Base-by-base conservation (phyloP, 2,888 invertebrate genomes). In the Teleiodes luculella region DNA sequence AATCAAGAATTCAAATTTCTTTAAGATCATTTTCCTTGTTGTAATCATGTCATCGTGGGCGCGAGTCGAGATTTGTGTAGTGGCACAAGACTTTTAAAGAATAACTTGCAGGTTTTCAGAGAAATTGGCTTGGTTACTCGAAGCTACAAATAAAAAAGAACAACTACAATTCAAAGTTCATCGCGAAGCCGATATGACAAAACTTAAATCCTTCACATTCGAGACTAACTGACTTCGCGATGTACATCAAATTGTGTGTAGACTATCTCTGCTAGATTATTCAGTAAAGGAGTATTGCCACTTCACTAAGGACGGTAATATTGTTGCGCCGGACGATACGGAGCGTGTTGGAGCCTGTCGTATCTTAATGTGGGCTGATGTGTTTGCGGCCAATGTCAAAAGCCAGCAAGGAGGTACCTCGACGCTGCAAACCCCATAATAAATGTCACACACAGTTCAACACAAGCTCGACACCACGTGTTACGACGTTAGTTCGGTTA, bases 321-420 rank as follows among this genome's bases (percentile, higher is more conserved):
- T 68, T 87, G 87, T 66, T 86, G 88, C 81, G 83, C 66, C 65
- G 83, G 80, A 60, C 71, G 84, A 80, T 83, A 88, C 79, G 86
- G 75, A 70, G 86, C 76, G 73, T 80, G 76, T 65, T 72, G 85
- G 65, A 72, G 76, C 75, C 87, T 82, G 79, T 77, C 82, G 85
- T 83, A 85, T 86, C 86, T 82, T 86, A 88, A 65, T 76, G 85
- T 72, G 76, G 83, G 80, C 83, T 83, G 86, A 72, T 73, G 75
- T 71, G 72, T 68, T 70, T 77, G 78, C 78, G 83, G 86, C 85
- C 86, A 85, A 79, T 88, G 90, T 90, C 90, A 90, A 90, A 90
- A 90, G 83, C 90, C 90, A 83, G 90, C 88, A 74, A 90, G 90
- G 77, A 90, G 90, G 75, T 90, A 90, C 77, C 90, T 90, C 84